Evolutionary conservation across 1,140 invertebrate species (phyloP), one percentile per base, ranked within the genome.

Genomic region (Pomacea maculata): DNA sequence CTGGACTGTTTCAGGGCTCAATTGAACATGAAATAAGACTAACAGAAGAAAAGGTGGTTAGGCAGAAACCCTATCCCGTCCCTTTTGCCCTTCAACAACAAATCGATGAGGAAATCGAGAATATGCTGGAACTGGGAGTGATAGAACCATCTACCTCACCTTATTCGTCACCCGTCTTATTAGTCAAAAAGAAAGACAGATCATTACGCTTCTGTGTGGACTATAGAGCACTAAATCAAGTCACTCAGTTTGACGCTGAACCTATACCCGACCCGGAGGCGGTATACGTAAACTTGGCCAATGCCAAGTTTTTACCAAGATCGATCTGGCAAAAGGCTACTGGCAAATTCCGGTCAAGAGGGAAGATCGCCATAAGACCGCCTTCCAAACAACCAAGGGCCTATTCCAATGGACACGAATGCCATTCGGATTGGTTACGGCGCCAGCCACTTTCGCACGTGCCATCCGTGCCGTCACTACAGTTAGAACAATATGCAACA

Each of bases 71-170:
- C 7, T 85, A 82, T 72, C 85, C 89, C 10, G 83, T 93, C 52
- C 90, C 90, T 7, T 90, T 87, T 81, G 87, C 89, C 14, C 70
- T 92, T 6, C 87, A 82, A 80, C 79, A 89, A 55, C 81, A 86
- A 64, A 81, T 92, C 14, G 86, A 92, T 9, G 67, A 87, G n/a
- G 88, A 92, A 85, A 81, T 92, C 34, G 80, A 87, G 17, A 83
- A 83, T 21, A 83, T 93, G 73, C 84, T 89, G 25, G 57, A 82
- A 29, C 79, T 89, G 75, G 89, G 89, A 45, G 86, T 91, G n/a
- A 90, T 92, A 65, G 78, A 85, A 75, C 85, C 84, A 74, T 86
- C 89, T 70, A 78, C 4, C 57, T 14, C 55, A 57, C 57, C 57
- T 6, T 61, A 6, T 17, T 61, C 57, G 4, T 9, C 57, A 61